These are phyloP conservation scores for Pluvianellus socialis DNA, from an alignment of 2,113 vertebrate species.

Conservation along the genomic window DNA sequence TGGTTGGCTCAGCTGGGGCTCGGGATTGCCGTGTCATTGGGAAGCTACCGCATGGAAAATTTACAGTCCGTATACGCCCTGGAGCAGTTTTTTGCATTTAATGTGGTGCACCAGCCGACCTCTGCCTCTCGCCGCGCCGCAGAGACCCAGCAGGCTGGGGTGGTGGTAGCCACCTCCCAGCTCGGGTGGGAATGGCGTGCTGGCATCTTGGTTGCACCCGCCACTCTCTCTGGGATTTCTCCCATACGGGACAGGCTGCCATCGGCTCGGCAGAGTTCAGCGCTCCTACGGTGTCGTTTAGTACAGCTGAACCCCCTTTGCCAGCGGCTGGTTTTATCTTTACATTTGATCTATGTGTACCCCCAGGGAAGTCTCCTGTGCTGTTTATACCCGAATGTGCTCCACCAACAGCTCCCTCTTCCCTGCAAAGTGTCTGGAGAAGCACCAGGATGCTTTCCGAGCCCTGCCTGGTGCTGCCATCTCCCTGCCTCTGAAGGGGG, in stretches of 20 bases:
- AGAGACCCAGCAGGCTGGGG: background rate
- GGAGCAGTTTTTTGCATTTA: background rate
- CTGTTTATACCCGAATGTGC: fast-evolving
- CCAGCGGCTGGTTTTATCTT: background rate
- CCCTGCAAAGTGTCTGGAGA: background rate
- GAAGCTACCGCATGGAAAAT: background rate
- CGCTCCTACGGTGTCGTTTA: background rate
- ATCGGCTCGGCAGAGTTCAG: background rate
- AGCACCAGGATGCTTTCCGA: background rate
- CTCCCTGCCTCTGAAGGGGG: background rate
- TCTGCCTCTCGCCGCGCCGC: background rate
- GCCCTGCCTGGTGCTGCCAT: background rate
- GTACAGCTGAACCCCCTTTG: background rate
- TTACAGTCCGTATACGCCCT: background rate
- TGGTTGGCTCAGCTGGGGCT: background rate
- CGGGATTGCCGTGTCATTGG: background rate
- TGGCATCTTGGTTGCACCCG: background rate
- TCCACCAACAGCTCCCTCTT: background rate
- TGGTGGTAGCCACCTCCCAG: slow-evolving; percentile 19
- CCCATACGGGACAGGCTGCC: background rate
- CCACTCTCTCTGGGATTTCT: background rate
- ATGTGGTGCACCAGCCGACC: background rate
- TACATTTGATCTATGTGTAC: background rate
- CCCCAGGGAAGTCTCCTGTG: background rate
- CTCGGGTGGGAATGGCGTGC: background rate